Evolutionary conservation across 2,113 vertebrate species (phyloP), one percentile per base, ranked within the genome.

Genomic region (Diphyllodes magnificus): DNA sequence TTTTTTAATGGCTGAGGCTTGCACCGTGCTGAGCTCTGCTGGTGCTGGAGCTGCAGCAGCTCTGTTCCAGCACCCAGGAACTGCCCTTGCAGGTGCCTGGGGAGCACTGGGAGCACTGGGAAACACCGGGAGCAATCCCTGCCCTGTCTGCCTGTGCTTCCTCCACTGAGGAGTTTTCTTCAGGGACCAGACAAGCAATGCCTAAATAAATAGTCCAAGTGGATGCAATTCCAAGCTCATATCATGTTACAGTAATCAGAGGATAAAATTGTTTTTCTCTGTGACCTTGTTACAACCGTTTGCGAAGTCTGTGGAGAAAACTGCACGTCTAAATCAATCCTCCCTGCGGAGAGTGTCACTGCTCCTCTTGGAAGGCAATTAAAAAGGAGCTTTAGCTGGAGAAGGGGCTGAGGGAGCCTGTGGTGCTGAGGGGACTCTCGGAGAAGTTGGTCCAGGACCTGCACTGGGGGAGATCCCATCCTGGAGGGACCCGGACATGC

Each of bases 191-290:
- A 42, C 69, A 72, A 66, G 53, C 75, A 44, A 49, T 3, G 17
- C 84, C 87, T 80, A 40, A 88, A 82, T 63, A 73, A 93, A 79
- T 45, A 91, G 92, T 60, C 81, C 81, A 54, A 90, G 92, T 69
- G 90, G 83, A 49, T 90, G 92, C 86, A 86, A 79, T 91, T 86
- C 93, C 39, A 39, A 65, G 88, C 70, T 94, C 63, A 11, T 77
- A 85, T 93, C 47, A 12, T 30, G 81, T 95, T 95, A 69, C 94
- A 93, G 95, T 77, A 93, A 95, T 95, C 95, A 87, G 83, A 94
- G 95, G 91, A 77, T 93, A 87, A 96, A 96, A 95, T 92, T 94
- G 95, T 92, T 96, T 94, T 92, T 94, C 96, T 85, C 93, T 94
- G 92, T 95, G 96, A 97, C 94, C 95, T 96, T 96, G 93, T 94